A percentile compares a stretch with the other conserved stretches of the same genome.
Conservation (phyloP, 2,797 vertebrate genomes). For the Cossypha polioptera region DNA sequence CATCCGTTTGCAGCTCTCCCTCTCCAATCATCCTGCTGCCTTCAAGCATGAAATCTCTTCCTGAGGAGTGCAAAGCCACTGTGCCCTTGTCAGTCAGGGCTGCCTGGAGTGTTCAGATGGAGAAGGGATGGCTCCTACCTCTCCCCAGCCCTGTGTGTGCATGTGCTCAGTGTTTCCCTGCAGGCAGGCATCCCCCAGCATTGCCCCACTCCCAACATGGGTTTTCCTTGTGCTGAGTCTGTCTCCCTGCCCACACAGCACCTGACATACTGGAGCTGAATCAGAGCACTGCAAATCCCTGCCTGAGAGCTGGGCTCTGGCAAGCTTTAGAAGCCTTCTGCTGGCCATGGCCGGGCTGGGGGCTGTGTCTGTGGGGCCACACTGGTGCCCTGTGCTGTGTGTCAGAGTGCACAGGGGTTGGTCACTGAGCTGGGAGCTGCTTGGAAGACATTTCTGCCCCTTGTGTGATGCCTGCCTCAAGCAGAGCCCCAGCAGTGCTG, state of each 20-base stretch:
- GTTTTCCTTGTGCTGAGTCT: neutral
- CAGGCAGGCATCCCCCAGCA: neutral
- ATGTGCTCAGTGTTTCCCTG: neutral
- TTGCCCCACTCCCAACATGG: neutral
- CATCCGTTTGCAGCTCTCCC: neutral
- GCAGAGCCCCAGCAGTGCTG: fast-evolving
- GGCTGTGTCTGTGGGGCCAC: neutral
- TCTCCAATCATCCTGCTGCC: neutral
- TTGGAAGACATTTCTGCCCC: neutral
- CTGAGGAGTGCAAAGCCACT: neutral
- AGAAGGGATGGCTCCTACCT: neutral
- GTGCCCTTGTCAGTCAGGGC: neutral
- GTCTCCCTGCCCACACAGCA: constrained; percentile 38
- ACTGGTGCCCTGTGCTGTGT: fast-evolving
- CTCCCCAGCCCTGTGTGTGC: neutral
- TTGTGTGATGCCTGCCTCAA: neutral
- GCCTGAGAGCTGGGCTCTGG: neutral
- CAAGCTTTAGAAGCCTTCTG: neutral
- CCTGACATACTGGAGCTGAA: neutral
- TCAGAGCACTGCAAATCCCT: neutral
- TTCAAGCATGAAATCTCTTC: neutral
- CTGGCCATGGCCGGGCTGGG: fast-evolving
- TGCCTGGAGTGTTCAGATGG: neutral
- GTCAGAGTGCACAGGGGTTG: neutral
- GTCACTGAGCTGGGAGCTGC: neutral